These are phyloP conservation scores for Hetaerina americana DNA, from an alignment of 1,140 invertebrate genomes.

Conservation along the genomic window DNA sequence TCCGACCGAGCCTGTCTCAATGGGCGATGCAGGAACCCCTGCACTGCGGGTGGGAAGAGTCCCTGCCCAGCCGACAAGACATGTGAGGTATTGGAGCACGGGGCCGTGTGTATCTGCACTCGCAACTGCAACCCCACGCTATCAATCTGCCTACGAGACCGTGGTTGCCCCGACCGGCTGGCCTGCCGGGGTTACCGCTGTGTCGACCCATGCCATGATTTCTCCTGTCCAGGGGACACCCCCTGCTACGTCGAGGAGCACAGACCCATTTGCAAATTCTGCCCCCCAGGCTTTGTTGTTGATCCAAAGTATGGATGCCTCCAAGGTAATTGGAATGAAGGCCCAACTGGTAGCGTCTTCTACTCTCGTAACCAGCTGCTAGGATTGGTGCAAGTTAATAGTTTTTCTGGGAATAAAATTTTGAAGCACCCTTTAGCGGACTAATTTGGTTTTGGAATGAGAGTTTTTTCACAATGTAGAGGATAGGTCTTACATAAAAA, in stretches of 20 bases:
- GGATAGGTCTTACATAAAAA: background rate
- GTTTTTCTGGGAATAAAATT: background rate
- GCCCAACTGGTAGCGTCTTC: slow-evolving; percentile 2
- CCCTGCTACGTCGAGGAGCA: slow-evolving; percentile 86
- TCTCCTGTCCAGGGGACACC: slow-evolving; percentile 61
- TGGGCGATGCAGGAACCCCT: slow-evolving; percentile 72
- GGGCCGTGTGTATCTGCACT: slow-evolving; percentile 70
- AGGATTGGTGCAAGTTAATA: background rate
- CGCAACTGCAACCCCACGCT: slow-evolving; percentile 72
- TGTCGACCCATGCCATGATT: slow-evolving; percentile 72
- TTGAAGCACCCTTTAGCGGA: background rate
- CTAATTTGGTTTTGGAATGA: background rate
- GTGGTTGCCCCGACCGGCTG: slow-evolving; percentile 67
- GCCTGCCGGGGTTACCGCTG: slow-evolving; percentile 81
- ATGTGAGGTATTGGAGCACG: slow-evolving; percentile 73
- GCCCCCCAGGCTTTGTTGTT: slow-evolving; percentile 75
- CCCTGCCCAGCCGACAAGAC: slow-evolving; percentile 63
- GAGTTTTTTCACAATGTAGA: background rate
- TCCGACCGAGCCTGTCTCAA: slow-evolving; percentile 70
- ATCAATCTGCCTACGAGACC: slow-evolving; percentile 77
- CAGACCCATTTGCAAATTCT: slow-evolving; percentile 86
- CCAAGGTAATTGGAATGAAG: slow-evolving; percentile 63
- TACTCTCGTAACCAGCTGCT: background rate
- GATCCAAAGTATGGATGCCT: slow-evolving; percentile 83
- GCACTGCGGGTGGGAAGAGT: slow-evolving; percentile 38